Base-by-base conservation (phyloP, 2,888 invertebrate genomes). In the Drosophila colorata region DNA sequence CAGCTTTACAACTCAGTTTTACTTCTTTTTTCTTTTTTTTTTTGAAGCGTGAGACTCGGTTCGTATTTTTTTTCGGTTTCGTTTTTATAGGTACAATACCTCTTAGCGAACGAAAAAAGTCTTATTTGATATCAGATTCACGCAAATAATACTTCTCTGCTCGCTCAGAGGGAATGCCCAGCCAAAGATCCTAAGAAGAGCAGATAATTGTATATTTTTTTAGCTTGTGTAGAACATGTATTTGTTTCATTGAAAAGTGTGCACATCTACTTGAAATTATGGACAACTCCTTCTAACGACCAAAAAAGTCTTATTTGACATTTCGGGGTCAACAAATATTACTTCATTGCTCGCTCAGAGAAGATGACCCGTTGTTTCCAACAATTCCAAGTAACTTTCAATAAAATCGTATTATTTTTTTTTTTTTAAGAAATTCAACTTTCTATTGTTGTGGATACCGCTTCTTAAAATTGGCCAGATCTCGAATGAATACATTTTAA, bases 241-340 rank as follows among this genome's bases (percentile, higher is more conserved):
- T 28, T 8, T 7, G 11, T 11, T 3, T 31, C 3, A 31, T 13
- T 31, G 0, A 9, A 28, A 11, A 31, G 1, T 31, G n/a, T 31
- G 4, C 9, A 31, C 7, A 11, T 11, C 2, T 25, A 8, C 13
- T 20, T 28, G 9, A 7, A 23, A 25, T 13, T n/a, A 7, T 20
- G 16, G 46, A 28, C 63, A 72, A 40, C 20, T 55, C 33, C 68
- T 37, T 20, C 16, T 49, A 68, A 68, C 59, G 55, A 63, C 56
- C 77, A 68, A 74, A 66, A 66, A 67, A 76, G 67, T 74, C 53
- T 49, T 76, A 78, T 74, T 78, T 71, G 61, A 52, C 16, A 20
- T 20, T 41, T 41, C 14, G 25, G 33, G 14, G 5, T 18, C 31
- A 40, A 57, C 64, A 78, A 80, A 79, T 78, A 74, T 37, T 49